Evolutionary conservation across 2,888 invertebrate genomes (phyloP), one percentile per base, ranked within the genome.

Genomic region (Panorpa germanica): DNA sequence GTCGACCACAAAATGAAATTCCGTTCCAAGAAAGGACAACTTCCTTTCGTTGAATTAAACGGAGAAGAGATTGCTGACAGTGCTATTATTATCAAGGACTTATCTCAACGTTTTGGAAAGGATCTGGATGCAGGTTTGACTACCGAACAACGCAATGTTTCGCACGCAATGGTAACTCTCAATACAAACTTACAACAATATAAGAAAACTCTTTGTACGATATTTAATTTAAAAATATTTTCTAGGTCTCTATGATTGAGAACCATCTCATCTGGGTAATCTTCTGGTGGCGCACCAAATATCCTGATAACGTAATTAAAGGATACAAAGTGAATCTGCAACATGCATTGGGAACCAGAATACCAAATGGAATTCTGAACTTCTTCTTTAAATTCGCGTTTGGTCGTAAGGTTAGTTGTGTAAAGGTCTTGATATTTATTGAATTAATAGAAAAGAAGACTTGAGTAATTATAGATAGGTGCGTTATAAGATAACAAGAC

Each of bases 11-110:
- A 85, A 63, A 72, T 85, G 63, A 83, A 85, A 51, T 83, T 78
- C 65, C 77, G 83, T 44, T 90, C 88, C 44, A 82, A 82, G 65
- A 91, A 91, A 53, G 90, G 90, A 26, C 85, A 83, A 53, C 62
- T 93, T 44, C 95, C 93, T 19, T 95, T 93, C 59, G 69, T 95
- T 41, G 90, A 93, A 55, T 53, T 93, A 37, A 93, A 95, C 51
- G 93, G 91, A 24, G 83, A 86, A 49, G 88, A 93, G 59, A 75
- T 90, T 40, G 78, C 88, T 27, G 93, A 93, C 57, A 86, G 86
- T 48, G 69, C 80, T 39, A 74, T 86, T 45, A 88, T 91, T 47
- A 77, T 93, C 45, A 78, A 82, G 47, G 82, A 86, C 46, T 61
- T 93, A 35, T 69, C 81, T 24, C 70, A 76, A 47, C 75, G 77